Conservation (phyloP, 2,113 vertebrate genomes). For the Mola mola region DNA sequence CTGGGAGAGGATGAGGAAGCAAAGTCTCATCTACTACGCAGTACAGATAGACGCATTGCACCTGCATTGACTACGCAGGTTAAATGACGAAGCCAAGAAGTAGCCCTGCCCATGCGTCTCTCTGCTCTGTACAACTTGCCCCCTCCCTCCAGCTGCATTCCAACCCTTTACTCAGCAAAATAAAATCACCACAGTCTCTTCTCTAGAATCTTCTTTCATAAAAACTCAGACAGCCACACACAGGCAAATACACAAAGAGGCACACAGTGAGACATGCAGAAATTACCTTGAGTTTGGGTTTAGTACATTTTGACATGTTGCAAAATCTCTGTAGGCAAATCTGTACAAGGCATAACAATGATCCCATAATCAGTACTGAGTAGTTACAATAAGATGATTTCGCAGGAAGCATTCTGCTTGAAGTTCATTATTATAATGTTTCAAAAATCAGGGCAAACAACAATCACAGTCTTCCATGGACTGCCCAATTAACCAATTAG, state of each 20-base stretch:
- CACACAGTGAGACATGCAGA: conserved; percentile 32
- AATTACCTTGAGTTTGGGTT: conserved; percentile 91
- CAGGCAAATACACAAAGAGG: conserved; percentile 59
- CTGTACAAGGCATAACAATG: conserved; percentile 26
- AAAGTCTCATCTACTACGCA: conserved; percentile 33
- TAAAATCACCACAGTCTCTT: conserved; percentile 26
- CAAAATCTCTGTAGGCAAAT: conserved; percentile 38
- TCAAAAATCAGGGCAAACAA: conserved; percentile 4
- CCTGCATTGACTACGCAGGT: conserved; percentile 73
- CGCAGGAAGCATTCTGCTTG: not conserved
- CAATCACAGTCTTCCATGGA: too few relatives aligned
- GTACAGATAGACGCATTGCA: conserved; percentile 76
- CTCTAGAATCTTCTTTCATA: not conserved
- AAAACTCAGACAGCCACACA: conserved; percentile 21
- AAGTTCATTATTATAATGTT: conserved; percentile 9
- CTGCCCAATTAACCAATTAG: too few relatives aligned
- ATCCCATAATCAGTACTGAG: conserved; percentile 23
- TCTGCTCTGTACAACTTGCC: not conserved
- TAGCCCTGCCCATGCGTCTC: conserved; percentile 70
- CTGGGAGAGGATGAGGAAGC: not conserved
- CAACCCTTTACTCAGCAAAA: conserved; percentile 63
- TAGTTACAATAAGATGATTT: conserved; percentile 17
- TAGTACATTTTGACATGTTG: conserved; percentile 91
- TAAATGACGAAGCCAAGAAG: conserved; percentile 62
- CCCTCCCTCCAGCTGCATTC: not conserved